Conservation (phyloP, 1,140 invertebrate species). For the Antheraea pernyi region DNA sequence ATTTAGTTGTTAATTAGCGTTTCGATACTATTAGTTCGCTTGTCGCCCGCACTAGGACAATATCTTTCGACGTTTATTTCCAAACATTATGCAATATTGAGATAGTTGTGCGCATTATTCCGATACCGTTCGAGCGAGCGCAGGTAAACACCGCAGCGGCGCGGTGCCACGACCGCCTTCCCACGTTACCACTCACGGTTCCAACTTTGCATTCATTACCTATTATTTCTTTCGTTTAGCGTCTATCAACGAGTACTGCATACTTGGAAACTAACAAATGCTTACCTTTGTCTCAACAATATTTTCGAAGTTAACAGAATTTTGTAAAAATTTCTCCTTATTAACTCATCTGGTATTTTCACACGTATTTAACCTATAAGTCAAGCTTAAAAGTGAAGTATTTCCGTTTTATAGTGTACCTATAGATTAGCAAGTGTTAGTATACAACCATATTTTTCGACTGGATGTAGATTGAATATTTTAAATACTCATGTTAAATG, state of each 20-base stretch:
- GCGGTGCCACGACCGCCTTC: background rate
- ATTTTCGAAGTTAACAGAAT: background rate
- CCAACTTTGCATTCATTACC: conserved; percentile 2
- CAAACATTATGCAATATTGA: conserved; percentile 14
- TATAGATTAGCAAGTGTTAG: too few species aligned
- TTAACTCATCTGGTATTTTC: too few species aligned
- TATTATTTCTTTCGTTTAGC: conserved; percentile 3
- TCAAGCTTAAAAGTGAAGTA: too few species aligned
- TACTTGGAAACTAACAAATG: background rate
- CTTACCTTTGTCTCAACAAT: background rate
- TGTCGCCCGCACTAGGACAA: background rate
- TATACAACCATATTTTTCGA: too few species aligned
- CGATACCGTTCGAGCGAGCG: background rate
- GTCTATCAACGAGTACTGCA: background rate
- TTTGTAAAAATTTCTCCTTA: background rate
- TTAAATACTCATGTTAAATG: too few species aligned
- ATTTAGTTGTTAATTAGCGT: background rate
- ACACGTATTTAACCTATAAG: too few species aligned
- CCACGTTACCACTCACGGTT: background rate
- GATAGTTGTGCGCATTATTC: conserved; percentile 4
- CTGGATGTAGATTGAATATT: too few species aligned
- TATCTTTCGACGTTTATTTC: conserved; percentile 1
- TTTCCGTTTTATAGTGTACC: too few species aligned
- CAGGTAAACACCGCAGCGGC: conserved; percentile 1
- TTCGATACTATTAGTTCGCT: background rate